Conservation (phyloP, 1,140 invertebrate species). For the Atta colombica region DNA sequence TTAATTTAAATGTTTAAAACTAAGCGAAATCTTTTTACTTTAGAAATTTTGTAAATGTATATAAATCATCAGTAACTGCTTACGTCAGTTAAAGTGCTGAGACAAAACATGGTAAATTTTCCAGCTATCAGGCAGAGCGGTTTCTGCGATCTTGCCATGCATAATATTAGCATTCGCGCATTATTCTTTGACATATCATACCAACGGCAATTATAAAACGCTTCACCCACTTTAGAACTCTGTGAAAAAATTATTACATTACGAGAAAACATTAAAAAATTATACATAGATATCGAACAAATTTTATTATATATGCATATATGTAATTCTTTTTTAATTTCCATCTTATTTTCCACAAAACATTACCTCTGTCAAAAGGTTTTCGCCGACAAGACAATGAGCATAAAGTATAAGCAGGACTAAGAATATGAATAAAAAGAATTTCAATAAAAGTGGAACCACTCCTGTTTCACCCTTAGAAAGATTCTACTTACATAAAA, state of each 20-base stretch:
- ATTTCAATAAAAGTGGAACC: conserved; percentile 70
- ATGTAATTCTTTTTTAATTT: neutral
- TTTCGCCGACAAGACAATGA: conserved; percentile 78
- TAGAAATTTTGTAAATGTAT: neutral
- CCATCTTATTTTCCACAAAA: neutral
- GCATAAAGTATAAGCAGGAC: conserved; percentile 78
- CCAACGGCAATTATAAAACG: conserved; percentile 70
- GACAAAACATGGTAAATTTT: conserved; percentile 71
- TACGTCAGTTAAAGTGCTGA: conserved; percentile 71
- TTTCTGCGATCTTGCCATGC: conserved; percentile 73
- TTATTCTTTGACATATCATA: conserved; percentile 68
- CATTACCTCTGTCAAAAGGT: conserved; percentile 79
- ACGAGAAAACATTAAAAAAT: neutral
- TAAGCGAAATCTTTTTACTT: neutral
- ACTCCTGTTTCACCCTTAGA: conserved; percentile 73
- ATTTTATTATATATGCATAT: neutral
- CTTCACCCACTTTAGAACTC: conserved; percentile 68
- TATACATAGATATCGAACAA: neutral
- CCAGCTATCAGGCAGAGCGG: conserved; percentile 72
- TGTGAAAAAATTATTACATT: conserved; percentile 29
- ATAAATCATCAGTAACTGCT: conserved; percentile 7
- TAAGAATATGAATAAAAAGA: conserved; percentile 74
- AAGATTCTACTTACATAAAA: conserved; percentile 70
- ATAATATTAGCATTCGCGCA: conserved; percentile 65
- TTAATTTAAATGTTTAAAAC: neutral